Conservation (phyloP, 2,113 vertebrate species). For the Mesocricetus auratus region DNA sequence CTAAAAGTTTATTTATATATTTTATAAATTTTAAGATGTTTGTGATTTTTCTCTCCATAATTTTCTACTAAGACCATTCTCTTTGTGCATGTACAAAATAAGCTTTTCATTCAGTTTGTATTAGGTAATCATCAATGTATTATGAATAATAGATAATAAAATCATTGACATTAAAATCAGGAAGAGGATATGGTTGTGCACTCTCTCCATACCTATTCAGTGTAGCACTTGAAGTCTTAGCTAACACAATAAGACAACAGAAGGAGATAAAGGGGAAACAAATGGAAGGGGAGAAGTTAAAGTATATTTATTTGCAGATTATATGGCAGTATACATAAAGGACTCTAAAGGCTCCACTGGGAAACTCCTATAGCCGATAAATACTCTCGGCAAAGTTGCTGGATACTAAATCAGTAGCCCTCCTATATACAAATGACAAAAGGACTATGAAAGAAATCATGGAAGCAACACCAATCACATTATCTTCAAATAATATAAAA, state of each 20-base stretch:
- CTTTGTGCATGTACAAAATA: slow-evolving; percentile 6
- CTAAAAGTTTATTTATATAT: background rate
- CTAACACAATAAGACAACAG: background rate
- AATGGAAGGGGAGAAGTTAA: background rate
- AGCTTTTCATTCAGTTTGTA: background rate
- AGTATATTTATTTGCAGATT: background rate
- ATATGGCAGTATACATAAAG: background rate
- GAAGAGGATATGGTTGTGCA: rapidly evolving
- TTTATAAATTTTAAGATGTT: background rate
- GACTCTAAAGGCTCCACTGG: background rate
- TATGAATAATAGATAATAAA: slow-evolving; percentile 27
- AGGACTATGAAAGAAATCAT: background rate
- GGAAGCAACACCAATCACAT: no score
- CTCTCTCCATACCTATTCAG: background rate
- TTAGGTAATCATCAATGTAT: background rate
- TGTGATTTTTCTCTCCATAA: background rate
- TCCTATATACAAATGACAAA: background rate
- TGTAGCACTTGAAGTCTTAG: background rate
- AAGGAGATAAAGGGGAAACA: background rate
- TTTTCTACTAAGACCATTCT: slow-evolving; percentile 3
- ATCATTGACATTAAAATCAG: background rate
- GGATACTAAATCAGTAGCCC: background rate
- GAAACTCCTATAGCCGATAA: background rate
- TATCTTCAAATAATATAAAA: background rate
- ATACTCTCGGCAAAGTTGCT: background rate